A percentile compares a stretch with the other conserved stretches of the same genome.
These are phyloP conservation scores for Strix occidentalis DNA, from an alignment of 2,797 vertebrate genomes.

Conservation along the genomic window DNA sequence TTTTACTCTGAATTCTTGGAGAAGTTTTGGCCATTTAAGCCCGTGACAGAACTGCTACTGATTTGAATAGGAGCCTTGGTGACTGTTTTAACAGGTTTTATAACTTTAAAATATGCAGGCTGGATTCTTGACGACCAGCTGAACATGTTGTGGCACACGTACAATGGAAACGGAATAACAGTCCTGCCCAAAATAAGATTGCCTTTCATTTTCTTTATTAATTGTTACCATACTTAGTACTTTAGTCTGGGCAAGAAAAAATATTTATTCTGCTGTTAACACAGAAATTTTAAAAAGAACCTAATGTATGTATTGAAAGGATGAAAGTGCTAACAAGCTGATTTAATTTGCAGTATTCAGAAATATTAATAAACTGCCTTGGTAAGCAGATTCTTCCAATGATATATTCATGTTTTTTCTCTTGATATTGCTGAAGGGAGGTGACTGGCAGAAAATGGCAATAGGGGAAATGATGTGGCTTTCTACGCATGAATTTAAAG, in stretches of 20 bases:
- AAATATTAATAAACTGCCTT: neutral
- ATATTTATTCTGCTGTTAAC: neutral
- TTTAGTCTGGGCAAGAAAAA: neutral
- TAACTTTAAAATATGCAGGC: too few species aligned
- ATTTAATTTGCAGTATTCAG: neutral
- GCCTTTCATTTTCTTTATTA: neutral
- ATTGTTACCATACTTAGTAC: neutral
- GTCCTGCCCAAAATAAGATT: neutral
- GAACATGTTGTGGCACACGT: neutral
- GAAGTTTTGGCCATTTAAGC: neutral
- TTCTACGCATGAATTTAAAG: neutral
- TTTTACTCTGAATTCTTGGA: neutral
- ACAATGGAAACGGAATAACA: neutral
- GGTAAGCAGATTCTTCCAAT: neutral
- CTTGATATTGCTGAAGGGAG: neutral
- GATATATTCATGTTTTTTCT: neutral
- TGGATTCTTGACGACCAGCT: neutral
- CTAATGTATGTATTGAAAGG: neutral
- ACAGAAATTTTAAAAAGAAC: neutral
- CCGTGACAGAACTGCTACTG: too few species aligned
- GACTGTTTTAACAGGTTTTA: too few species aligned
- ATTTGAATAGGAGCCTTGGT: too few species aligned
- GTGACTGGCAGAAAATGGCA: neutral
- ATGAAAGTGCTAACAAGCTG: neutral
- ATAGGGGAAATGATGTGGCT: neutral